Evolutionary conservation across 2,888 invertebrate species (phyloP).

Genomic region (Cyclophora albipunctata): DNA sequence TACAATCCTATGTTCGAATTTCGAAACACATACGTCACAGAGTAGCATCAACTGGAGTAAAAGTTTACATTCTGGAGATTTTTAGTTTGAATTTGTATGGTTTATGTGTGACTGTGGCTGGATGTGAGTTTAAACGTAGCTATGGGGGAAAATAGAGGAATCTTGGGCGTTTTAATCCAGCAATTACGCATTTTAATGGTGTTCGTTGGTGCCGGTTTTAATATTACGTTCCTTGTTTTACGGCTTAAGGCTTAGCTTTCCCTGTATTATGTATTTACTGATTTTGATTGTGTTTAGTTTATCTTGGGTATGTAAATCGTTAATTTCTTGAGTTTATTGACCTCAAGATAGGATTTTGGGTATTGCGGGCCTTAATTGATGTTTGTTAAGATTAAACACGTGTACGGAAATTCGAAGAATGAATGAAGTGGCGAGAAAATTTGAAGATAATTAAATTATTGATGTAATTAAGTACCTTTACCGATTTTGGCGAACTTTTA

Average conservation of each 20-base stretch:
- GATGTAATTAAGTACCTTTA: too few relatives aligned
- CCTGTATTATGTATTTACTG: constrained; percentile 44
- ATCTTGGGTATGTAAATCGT: too few relatives aligned
- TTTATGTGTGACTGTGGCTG: constrained; percentile 29
- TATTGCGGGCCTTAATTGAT: too few relatives aligned
- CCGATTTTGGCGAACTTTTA: too few relatives aligned
- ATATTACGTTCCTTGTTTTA: constrained; percentile 72
- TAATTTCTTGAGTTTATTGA: constrained; percentile 12
- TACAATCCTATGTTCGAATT: constrained; percentile 52
- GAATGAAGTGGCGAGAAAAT: too few relatives aligned
- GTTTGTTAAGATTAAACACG: too few relatives aligned
- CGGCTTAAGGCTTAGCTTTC: constrained; percentile 43
- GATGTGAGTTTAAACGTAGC: constrained; percentile 33
- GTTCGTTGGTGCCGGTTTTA: constrained; percentile 63
- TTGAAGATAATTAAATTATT: too few relatives aligned
- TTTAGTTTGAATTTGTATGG: neutral
- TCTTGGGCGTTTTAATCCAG: constrained; percentile 72
- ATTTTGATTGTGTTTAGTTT: constrained; percentile 32
- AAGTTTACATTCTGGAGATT: constrained; percentile 1
- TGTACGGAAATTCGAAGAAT: too few relatives aligned
- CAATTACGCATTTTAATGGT: constrained; percentile 75
- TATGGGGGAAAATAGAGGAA: constrained; percentile 57
- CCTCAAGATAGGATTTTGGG: constrained; percentile 14
- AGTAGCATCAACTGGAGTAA: constrained; percentile 19
- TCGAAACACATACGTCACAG: constrained; percentile 45